phyloP scores from a whole-genome alignment of 30 jellyfish, hydroid and myxozoan species.

The Aurelia coerulea region DNA sequence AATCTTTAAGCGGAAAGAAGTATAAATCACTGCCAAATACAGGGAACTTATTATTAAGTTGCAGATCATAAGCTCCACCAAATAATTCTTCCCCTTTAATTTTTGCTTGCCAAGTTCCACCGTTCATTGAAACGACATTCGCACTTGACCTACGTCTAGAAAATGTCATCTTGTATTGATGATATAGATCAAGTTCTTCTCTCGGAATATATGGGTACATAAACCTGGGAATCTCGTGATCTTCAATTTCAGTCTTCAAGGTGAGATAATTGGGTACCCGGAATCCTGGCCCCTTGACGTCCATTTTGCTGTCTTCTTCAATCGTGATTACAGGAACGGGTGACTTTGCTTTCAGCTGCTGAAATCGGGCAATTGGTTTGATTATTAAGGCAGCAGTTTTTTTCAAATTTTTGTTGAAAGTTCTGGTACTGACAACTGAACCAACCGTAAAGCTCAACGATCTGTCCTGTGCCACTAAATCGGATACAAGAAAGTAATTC shows the following conservation, averaged over 20 bases:
- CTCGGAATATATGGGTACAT: slow-evolving; percentile 36
- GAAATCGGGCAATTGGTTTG: slow-evolving; percentile 44
- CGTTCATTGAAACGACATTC: not conserved
- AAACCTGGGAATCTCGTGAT: slow-evolving; percentile 7
- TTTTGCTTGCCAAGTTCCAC: slow-evolving; percentile 33
- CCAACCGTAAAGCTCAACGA: not conserved
- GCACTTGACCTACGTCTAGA: slow-evolving; percentile 11
- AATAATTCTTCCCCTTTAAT: not conserved
- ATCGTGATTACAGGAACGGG: not conserved
- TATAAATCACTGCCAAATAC: slow-evolving; percentile 20
- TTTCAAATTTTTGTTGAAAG: not conserved
- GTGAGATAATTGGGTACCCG: not conserved
- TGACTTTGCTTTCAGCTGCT: not conserved
- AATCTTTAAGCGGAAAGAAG: slow-evolving; percentile 27
- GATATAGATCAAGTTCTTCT: slow-evolving; percentile 22
- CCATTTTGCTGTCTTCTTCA: slow-evolving; percentile 6
- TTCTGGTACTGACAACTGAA: not conserved
- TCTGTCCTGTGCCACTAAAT: not conserved
- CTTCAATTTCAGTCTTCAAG: not conserved
- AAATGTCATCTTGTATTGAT: slow-evolving; percentile 27
- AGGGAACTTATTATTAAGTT: not conserved
- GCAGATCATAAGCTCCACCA: not conserved
- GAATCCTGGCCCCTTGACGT: not conserved
- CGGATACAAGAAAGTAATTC: slow-evolving; percentile 9
- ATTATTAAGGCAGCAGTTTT: slow-evolving; percentile 36